Base-by-base conservation (phyloP, 1,140 invertebrate genomes). In the Calycopis cecrops region DNA sequence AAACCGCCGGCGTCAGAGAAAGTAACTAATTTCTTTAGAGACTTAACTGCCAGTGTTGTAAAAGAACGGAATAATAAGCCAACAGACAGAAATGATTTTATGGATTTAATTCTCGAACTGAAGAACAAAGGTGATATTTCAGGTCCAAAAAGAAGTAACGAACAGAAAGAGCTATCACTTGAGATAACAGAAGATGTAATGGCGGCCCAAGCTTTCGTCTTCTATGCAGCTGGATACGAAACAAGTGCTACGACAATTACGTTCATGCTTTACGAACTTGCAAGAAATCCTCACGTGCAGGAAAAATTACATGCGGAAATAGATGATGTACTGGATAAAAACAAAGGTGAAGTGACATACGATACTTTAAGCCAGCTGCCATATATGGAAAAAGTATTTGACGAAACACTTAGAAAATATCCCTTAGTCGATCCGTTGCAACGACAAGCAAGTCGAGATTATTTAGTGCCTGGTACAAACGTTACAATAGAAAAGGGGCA, bases 11-110 rank as follows among this genome's bases (percentile, higher is more conserved):
- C 74, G 17, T 71, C 74, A 0, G 50, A 48, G n/a, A 6, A 48
- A 16, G 48, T 69, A 4, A 53, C 10, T 16, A 48, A 59, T 0
- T 74, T 76, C 33, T 74, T 76, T 37, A 12, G 62, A 12, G 44
- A 60, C 33, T 35, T 76, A 11, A 67, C 67, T 0, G 51, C 10
- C 0, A 49, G 3, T 3, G 48, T 49, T 4, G 28, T 49, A 6
- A 49, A 8, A 3, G 48, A 49, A 28, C 16, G 52, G 28, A 53
- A 53, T 34, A 38, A 38, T 4, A 44, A 9, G 14, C 52, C 52
- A 12, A 33, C 37, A 33, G 9, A 40, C 6, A 53, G 52, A 28
- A 53, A 53, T 12, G 52, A 53, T 21, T 53, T 53, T n/a, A 53
- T 53, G 40, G 52, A 53, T 33, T 53, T 53, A 8, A 34, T 53